Conservation (phyloP, 2,113 vertebrate genomes). For the Paracanthobrama guichenoti region DNA sequence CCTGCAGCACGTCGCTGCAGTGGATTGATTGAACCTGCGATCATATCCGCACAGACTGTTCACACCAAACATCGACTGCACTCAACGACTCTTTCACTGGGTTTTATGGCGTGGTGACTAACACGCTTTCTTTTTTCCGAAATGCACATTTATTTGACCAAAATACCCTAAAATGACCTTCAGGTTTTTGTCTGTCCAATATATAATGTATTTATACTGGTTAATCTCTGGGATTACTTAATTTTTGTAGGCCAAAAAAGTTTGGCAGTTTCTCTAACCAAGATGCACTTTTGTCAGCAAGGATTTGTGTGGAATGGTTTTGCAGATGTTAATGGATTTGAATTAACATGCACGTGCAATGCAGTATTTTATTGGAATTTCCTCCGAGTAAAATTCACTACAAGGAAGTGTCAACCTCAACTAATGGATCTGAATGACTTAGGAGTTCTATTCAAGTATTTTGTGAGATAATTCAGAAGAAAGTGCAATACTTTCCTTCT, state of each 20-base stretch:
- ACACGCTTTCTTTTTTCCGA: slow-evolving; percentile 43
- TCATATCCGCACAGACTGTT: slow-evolving; percentile 15
- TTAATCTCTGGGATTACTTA: background rate
- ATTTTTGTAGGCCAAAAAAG: background rate
- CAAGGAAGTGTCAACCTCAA: background rate
- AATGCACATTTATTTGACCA: slow-evolving; percentile 18
- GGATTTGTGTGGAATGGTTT: background rate
- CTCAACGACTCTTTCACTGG: background rate
- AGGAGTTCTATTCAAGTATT: background rate
- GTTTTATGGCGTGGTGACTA: background rate
- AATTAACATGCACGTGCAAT: background rate
- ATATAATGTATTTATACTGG: background rate
- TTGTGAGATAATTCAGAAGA: background rate
- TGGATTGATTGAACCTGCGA: background rate
- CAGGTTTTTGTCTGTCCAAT: background rate
- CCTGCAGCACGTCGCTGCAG: background rate
- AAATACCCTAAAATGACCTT: background rate
- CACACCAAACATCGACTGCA: background rate
- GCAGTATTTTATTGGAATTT: slow-evolving; percentile 15
- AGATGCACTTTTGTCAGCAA: slow-evolving; percentile 11
- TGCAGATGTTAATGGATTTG: slow-evolving; percentile 2
- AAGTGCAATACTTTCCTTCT: background rate
- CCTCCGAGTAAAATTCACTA: background rate
- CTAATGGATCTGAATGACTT: background rate
- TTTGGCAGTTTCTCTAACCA: background rate